Evolutionary conservation across 2,888 invertebrate species (phyloP), one percentile per base, ranked within the genome.

Genomic region (Cynaeus angustus): DNA sequence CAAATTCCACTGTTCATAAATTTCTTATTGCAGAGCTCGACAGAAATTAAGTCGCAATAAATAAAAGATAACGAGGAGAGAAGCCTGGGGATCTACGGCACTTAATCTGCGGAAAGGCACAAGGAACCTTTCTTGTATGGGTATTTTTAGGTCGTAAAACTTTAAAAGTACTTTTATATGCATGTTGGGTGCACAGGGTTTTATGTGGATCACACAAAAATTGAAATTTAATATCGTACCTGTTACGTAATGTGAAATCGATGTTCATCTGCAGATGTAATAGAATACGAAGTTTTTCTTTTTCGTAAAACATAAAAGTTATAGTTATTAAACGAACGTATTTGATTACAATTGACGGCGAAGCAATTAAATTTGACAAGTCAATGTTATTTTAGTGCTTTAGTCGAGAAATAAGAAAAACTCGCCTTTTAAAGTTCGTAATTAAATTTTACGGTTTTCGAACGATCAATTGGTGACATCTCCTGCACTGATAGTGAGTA

Each of bases 1-100:
- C 37, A 46, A 46, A 46, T 33, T 48, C 48, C 48, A 8, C 30
- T 16, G 10, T 48, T 45, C 46, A 61, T 46, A 48, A 61, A 61
- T 61, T 48, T 61, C 33, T 61, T 28, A 61, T 61, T 33, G 48
- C 37, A 13, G 12, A 28, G 33, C 33, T 48, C 61, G 48, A 30
- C 53, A 53, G 33, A 53, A 53, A 65, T 55, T 65, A 62, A 46
- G 67, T 26, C 26, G 14, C 50, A 56, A 56, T 68, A 68, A 68
- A 68, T 68, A 62, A 53, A 61, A 61, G 43, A 45, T 56, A 55
- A 62, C 46, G 38, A 45, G 10, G 56, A 50, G 62, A 38, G 33
- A 50, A 62, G 50, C 64, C 14, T 41, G 4, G 8, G 56, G 43
- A 50, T 50, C 21, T 38, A 13, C 41, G 26, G n/a, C 58, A 56